Evolutionary conservation across 2,888 invertebrate species (phyloP), one percentile per base, ranked within the genome.

Genomic region (Synergus japonicus): DNA sequence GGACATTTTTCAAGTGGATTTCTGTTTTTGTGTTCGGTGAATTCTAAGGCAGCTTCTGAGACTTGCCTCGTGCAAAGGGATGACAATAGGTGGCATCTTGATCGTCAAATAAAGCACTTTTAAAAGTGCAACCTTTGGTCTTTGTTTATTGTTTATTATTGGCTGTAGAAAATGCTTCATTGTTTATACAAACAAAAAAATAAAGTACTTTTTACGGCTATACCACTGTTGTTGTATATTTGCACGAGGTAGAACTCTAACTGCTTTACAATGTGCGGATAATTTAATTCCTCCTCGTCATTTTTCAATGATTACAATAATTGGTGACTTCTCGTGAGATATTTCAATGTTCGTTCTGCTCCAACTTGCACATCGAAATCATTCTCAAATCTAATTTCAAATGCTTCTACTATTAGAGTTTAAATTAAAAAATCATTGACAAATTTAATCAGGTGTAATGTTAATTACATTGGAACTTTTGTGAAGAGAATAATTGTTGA

Each of bases 291-390:
- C 78, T 76, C 79, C 85, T 86, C 84, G 81, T 85, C 76, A 81
- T 79, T 83, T 84, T 85, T 87, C 79, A 85, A 85, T 81, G 84
- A 87, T 88, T 87, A 88, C 86, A 89, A 89, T 88, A 87, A 89
- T 89, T 89, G 89, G 89, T 90, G 90, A 89, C 89, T 90, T 88
- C 85, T 89, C 89, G 85, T 89, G 86, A 88, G 87, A 87, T 87
- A 87, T 83, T 89, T 85, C 81, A 84, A 86, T 88, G 85, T 87
- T 88, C 84, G 87, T 83, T 89, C 87, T 86, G 87, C 85, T 85
- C 83, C 87, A 84, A 85, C 78, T 80, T 79, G 76, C 79, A 85
- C 84, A 86, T 84, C 85, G 83, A 85, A 85, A 82, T 81, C 83
- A 83, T 44, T 49, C 13, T 49, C 4, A 5, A 63, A 63, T 13